Evolutionary conservation across 2,888 invertebrate species (phyloP).

Genomic region (Acanthoscelides obtectus): DNA sequence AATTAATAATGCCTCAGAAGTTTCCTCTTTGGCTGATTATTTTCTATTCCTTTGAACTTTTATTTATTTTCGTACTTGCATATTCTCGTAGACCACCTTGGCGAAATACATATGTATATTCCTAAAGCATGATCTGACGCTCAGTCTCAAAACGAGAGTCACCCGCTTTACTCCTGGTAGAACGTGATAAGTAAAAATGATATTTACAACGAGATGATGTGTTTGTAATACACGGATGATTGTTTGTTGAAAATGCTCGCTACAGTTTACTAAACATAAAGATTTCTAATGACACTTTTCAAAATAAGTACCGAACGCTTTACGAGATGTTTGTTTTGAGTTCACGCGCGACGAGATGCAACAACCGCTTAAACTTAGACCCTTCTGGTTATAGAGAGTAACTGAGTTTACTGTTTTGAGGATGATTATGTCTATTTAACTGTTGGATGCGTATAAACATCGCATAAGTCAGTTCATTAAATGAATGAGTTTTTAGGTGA

Average conservation of each 20-base stretch:
- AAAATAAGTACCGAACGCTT: constrained; percentile 46
- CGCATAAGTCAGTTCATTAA: not conserved
- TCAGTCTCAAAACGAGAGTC: not conserved
- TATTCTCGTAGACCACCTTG: too few relatives aligned
- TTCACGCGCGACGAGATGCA: not conserved
- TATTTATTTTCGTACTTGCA: too few relatives aligned
- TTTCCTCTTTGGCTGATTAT: too few relatives aligned
- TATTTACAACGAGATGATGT: constrained; percentile 40
- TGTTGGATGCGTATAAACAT: not conserved
- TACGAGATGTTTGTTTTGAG: constrained; percentile 42
- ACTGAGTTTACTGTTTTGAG: not conserved
- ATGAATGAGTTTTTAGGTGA: not conserved
- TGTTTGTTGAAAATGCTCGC: constrained; percentile 42
- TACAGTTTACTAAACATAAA: constrained; percentile 44
- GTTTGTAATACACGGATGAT: constrained; percentile 43
- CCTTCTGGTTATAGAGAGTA: not conserved
- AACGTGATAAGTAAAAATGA: constrained; percentile 31
- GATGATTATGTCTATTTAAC: not conserved
- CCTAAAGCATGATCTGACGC: not conserved
- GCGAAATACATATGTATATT: not conserved
- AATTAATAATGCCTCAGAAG: too few relatives aligned
- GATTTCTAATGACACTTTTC: constrained; percentile 48
- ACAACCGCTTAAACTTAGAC: not conserved
- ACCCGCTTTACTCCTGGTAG: constrained; percentile 1
- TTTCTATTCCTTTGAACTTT: too few relatives aligned